Evolutionary conservation across 2,888 invertebrate species (phyloP).

Genomic region (Hermaeophaga mercurialis): DNA sequence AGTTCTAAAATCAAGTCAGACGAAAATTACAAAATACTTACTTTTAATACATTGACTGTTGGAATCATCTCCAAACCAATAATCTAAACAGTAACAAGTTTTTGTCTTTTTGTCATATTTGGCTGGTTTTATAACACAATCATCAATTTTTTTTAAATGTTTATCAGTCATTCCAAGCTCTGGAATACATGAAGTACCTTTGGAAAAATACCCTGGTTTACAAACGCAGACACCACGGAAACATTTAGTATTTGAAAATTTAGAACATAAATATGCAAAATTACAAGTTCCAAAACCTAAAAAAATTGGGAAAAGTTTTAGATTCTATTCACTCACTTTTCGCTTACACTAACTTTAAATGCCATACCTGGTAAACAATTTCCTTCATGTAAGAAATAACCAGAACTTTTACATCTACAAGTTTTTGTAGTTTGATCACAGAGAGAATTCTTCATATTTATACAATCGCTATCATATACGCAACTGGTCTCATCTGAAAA

Average conservation of each 20-base stretch:
- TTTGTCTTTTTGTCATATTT: conserved; percentile 26
- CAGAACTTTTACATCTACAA: conserved; percentile 26
- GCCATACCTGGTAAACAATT: conserved; percentile 32
- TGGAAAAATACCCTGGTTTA: conserved; percentile 38
- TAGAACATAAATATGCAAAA: neutral
- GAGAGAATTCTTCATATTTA: conserved; percentile 30
- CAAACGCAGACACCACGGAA: conserved; percentile 39
- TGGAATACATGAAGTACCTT: conserved; percentile 33
- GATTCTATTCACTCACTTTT: too few relatives aligned
- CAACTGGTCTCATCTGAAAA: conserved; percentile 26
- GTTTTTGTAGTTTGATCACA: conserved; percentile 29
- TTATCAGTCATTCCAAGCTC: conserved; percentile 41
- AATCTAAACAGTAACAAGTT: conserved; percentile 43
- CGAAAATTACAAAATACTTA: too few relatives aligned
- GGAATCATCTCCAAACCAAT: conserved; percentile 41
- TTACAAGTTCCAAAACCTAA: conserved; percentile 27
- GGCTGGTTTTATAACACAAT: conserved; percentile 43
- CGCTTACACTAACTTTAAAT: too few relatives aligned
- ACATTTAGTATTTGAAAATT: conserved; percentile 7
- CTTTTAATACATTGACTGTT: conserved; percentile 46
- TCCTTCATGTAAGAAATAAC: conserved; percentile 19
- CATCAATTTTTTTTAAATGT: conserved; percentile 24
- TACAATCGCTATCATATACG: conserved; percentile 32
- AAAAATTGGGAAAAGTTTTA: too few relatives aligned
- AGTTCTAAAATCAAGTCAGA: too few relatives aligned